phyloP scores from a whole-genome alignment of 2,797 vertebrate genomes.

The Tadarida brasiliensis region DNA sequence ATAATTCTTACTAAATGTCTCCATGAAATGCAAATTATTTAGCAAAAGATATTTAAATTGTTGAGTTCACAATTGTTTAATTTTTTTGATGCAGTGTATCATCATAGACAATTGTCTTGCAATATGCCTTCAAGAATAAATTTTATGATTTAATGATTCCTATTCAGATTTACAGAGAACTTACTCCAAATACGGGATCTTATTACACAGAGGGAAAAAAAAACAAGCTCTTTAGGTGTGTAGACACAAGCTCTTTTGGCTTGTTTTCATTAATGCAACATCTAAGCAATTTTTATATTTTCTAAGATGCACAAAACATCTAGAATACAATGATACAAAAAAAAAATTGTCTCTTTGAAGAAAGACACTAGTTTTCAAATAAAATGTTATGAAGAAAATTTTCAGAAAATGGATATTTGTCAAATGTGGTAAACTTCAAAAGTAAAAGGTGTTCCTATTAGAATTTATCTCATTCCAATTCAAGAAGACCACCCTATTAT shows the following conservation, averaged over 20 bases:
- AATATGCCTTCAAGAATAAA: neutral
- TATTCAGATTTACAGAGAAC: neutral
- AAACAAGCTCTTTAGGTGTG: neutral
- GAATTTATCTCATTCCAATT: neutral
- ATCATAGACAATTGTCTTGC: neutral
- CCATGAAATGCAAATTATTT: neutral
- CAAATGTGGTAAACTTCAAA: neutral
- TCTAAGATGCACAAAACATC: neutral
- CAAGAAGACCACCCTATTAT: neutral
- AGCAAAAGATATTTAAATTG: neutral
- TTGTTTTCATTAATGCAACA: constrained; percentile 2
- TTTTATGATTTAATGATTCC: neutral
- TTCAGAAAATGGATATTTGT: neutral
- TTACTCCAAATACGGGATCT: neutral
- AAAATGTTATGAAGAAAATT: neutral
- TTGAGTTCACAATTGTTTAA: neutral
- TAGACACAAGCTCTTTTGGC: neutral
- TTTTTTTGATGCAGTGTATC: neutral
- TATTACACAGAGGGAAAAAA: neutral
- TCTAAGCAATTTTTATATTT: neutral
- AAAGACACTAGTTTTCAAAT: neutral
- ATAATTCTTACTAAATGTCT: neutral
- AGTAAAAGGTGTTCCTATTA: neutral
- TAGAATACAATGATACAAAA: neutral
- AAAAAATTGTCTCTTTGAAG: neutral